Base-by-base conservation (phyloP, 2,113 vertebrate species). In the Henicopernis longicauda region DNA sequence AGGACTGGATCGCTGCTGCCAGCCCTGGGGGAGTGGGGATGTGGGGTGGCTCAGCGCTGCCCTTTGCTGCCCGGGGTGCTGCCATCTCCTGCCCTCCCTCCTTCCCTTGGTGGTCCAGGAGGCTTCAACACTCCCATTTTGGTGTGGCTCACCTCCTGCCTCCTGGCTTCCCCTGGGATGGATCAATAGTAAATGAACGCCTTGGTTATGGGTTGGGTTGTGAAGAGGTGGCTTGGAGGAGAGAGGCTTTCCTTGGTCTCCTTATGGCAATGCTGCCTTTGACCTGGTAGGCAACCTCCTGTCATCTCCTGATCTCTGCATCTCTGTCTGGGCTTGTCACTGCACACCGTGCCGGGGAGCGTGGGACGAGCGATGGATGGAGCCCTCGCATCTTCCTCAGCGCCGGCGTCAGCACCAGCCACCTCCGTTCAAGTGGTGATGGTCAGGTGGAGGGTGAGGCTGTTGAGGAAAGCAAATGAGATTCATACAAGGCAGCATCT, bases 321-420 rank as follows among this genome's bases (percentile, higher is more conserved):
- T 49, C 62, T 63, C 36, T 34, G 8, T 40, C 45, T 4, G 14
- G 44, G 36, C 29, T 73, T 26, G 36, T 40, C 22, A 11, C 29
- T 25, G n/a, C 19, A 8, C 22, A 7, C 21, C 6, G 5, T 42
- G 49, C 15, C 3, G 6, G 54, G 52, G 21, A 55, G 29, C 7
- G 0, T 49, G 40, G 40, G 61, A 16, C 20, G 42, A 50, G 34
- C 7, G 2, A 54, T 29, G 52, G 7, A 36, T 69, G 80, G 54
- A 94, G 21, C 54, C 18, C 49, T 71, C 11, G 7, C 19, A n/a
- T 50, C 81, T 74, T 81, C 9, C 25, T 71, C 18, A 9, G 65
- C 5, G 0, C 17, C 1, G 0, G n/a, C 11, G 12, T 49, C 36
- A 34, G 62, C 29, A 8, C 54, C 42, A 45, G 49, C 31, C 21